Evolutionary conservation across 2,888 invertebrate genomes (phyloP).

Genomic region (Rhogogaster chlorosoma): DNA sequence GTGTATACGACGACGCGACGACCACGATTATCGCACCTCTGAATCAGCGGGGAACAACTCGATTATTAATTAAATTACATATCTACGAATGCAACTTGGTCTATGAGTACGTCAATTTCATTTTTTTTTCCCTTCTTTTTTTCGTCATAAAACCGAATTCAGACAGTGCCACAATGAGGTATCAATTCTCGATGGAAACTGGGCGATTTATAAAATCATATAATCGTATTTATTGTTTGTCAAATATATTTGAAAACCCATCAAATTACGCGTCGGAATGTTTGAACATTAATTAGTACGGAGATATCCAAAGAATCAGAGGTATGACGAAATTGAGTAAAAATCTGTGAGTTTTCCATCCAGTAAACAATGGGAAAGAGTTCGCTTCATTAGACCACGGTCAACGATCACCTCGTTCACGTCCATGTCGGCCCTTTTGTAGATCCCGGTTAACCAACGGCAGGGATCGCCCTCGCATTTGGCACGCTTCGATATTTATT

Average conservation of each 20-base stretch:
- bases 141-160: neutral
- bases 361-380: conserved; percentile 13
- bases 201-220: too few relatives aligned
- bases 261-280: too few relatives aligned
- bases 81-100: neutral
- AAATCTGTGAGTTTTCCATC: conserved; percentile 17
- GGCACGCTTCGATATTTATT: conserved; percentile 47
- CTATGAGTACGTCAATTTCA: neutral
- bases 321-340: neutral
- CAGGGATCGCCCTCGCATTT: conserved; percentile 41
- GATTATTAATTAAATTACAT: conserved; percentile 34
- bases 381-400: conserved; percentile 37
- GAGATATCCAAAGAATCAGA: too few relatives aligned
- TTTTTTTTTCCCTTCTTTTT: neutral
- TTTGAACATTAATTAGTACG: too few relatives aligned
- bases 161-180: neutral
- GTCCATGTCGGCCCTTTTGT: conserved; percentile 43
- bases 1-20: neutral
- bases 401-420: conserved; percentile 33
- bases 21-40: conserved; percentile 44
- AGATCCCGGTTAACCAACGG: conserved; percentile 13
- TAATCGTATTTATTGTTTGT: too few relatives aligned
- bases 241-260: too few relatives aligned
- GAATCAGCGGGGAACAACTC: conserved; percentile 36
- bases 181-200: neutral